These are phyloP conservation scores for Thalassarche chlororhynchos DNA, from an alignment of 2,113 vertebrate genomes.

Conservation along the genomic window DNA sequence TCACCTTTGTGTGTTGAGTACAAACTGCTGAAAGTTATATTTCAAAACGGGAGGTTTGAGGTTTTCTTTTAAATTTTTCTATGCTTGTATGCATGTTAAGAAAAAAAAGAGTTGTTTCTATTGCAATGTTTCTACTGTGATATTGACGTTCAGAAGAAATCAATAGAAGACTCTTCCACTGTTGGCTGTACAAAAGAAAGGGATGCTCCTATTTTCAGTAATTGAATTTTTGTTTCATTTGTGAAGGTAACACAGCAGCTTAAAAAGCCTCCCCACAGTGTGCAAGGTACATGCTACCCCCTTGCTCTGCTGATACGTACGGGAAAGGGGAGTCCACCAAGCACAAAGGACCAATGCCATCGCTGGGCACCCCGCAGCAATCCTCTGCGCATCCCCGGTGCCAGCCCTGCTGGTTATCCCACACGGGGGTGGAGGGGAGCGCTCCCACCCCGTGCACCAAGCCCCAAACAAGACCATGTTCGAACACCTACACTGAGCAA, in stretches of 20 bases:
- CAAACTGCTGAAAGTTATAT: background rate
- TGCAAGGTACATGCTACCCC: background rate
- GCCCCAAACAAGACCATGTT: background rate
- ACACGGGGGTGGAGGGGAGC: rapidly evolving
- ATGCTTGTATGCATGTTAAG: background rate
- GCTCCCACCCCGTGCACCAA: background rate
- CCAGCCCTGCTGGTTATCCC: background rate
- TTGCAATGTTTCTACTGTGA: background rate
- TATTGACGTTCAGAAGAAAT: background rate
- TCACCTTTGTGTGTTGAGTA: background rate
- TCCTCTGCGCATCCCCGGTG: background rate
- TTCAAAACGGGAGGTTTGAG: background rate
- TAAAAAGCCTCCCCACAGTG: background rate
- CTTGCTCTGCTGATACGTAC: background rate
- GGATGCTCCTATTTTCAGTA: background rate
- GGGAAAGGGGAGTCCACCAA: background rate
- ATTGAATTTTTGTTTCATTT: background rate
- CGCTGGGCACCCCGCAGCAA: background rate
- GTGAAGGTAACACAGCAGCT: background rate
- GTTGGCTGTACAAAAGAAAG: background rate
- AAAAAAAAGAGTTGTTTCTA: background rate
- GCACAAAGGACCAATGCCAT: background rate
- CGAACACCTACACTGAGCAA: background rate
- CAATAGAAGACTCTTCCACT: background rate
- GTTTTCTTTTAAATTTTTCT: background rate